Evolutionary conservation across 2,113 vertebrate genomes (phyloP).

Genomic region (Holacanthus passer): DNA sequence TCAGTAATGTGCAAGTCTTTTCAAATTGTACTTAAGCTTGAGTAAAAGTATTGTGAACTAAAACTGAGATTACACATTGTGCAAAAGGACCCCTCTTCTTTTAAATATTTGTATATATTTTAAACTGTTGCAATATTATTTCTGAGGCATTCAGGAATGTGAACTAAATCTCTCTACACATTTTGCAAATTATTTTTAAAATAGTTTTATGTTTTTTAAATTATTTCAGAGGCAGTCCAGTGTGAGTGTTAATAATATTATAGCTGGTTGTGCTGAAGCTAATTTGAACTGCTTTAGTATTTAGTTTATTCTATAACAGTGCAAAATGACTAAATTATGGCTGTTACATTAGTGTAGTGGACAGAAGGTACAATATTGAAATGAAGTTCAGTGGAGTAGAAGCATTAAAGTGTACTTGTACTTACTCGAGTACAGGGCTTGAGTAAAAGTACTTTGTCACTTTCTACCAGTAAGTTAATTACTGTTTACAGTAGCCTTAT

Average conservation of each 20-base stretch:
- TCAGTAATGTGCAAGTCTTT: too few species aligned
- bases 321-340: neutral
- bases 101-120: too few species aligned
- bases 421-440: too few species aligned
- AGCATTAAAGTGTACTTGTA: neutral
- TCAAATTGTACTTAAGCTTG: too few species aligned
- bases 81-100: too few species aligned
- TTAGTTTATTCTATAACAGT: neutral
- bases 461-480: neutral
- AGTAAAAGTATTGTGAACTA: too few species aligned
- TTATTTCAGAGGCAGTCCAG: neutral
- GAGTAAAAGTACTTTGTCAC: neutral
- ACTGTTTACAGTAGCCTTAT: neutral
- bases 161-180: too few species aligned
- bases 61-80: too few species aligned
- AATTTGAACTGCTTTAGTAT: neutral
- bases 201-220: too few species aligned
- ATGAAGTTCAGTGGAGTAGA: neutral
- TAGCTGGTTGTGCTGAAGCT: neutral
- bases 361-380: neutral
- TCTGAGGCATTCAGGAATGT: neutral
- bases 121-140: neutral
- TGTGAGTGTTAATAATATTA: neutral
- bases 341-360: neutral
- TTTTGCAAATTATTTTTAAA: too few species aligned